Base-by-base conservation (phyloP, 1,140 invertebrate genomes). In the Thrips palmi region DNA sequence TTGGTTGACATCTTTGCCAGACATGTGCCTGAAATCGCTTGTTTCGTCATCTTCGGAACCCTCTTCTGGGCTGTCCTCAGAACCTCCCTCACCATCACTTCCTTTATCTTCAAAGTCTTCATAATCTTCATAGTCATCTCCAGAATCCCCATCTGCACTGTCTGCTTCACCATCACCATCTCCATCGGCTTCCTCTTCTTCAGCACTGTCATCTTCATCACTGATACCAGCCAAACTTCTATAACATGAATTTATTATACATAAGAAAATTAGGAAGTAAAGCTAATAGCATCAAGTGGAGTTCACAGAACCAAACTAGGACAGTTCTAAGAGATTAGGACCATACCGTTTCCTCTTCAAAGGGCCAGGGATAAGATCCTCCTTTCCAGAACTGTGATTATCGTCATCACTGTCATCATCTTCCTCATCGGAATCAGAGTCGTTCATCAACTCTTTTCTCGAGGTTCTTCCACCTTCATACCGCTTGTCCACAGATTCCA, bases 1-100 rank as follows among this genome's bases (percentile, higher is more conserved):
- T 10, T 31, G 21, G 15, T 43, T 22, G 8, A 35, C 29, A 28
- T 44, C 37, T 40, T 37, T 41, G 18, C 33, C 39, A 12, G 4
- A n/a, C 4, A 36, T 23, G 11, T 36, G n/a, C 2, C 17, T 21
- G 14, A 14, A 14, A 14, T 20, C 20, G 12, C 22, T 18, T n/a
- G n/a, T n/a, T n/a, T n/a, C n/a, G n/a, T n/a, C n/a, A n/a, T n/a
- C n/a, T n/a, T n/a, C n/a, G n/a, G n/a, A n/a, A n/a, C n/a, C n/a
- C n/a, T n/a, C n/a, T n/a, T n/a, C n/a, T n/a, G n/a, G n/a, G n/a
- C 19, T 36, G 2, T 36, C 22, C 17, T 4, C 22, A 6, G 34
- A 36, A 8, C 25, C 34, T 36, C 22, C 20, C 5, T 23, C n/a
- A 23, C 12, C 11, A 21, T 23, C 3, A 17, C 4, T n/a, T 14